Evolutionary conservation across 37 sponge, comb jelly and placozoan genomes (phyloP).

Genomic region (Cladorhizidae sp.): DNA sequence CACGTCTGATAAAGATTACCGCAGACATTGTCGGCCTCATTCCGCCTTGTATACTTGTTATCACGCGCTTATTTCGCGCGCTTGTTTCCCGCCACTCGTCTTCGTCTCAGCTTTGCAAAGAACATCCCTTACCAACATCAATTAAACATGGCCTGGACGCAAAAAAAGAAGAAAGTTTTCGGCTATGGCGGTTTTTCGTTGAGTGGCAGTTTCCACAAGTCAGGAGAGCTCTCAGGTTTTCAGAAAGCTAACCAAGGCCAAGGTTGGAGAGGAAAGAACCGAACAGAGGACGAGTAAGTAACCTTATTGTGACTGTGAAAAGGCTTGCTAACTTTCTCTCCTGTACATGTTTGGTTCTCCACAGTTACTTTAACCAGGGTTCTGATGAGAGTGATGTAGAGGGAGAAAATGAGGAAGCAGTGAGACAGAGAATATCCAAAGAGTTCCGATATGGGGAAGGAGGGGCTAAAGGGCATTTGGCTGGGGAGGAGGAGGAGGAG

Average conservation of each 20-base stretch:
- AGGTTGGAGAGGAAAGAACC: slow-evolving; percentile 11
- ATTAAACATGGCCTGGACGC: neutral
- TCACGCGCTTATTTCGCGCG: no score
- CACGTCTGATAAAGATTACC: no score
- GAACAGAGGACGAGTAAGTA: slow-evolving; percentile 53
- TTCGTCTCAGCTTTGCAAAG: no score
- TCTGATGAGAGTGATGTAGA: slow-evolving; percentile 13
- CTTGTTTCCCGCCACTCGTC: no score
- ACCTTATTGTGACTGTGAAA: neutral
- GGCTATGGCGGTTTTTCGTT: slow-evolving; percentile 51
- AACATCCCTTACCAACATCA: no score
- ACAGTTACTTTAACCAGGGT: slow-evolving; percentile 33
- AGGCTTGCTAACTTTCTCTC: neutral
- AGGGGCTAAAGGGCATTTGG: no score
- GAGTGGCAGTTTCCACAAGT: slow-evolving; percentile 29
- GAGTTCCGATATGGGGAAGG: slow-evolving; percentile 8
- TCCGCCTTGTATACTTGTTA: no score
- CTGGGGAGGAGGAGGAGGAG: neutral
- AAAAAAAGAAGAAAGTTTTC: slow-evolving; percentile 20
- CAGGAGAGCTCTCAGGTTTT: neutral
- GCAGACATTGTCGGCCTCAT: no score
- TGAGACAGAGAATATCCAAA: slow-evolving; percentile 9
- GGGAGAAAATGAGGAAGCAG: slow-evolving; percentile 27
- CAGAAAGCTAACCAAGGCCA: neutral
- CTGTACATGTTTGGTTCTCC: neutral